Conservation (phyloP, 1,140 invertebrate species). For the Macrotrachela quadricornifera region DNA sequence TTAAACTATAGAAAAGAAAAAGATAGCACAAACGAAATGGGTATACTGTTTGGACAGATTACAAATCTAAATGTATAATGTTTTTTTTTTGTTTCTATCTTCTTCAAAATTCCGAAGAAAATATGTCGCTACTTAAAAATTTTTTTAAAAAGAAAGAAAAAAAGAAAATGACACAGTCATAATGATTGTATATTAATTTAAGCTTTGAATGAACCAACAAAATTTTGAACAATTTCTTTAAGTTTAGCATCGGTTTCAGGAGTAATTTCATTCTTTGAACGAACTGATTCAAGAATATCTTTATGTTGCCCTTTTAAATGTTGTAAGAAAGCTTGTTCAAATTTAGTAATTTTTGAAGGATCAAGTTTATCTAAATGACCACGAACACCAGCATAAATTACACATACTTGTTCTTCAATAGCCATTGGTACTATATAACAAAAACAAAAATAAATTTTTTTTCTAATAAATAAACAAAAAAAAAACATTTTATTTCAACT, state of each 20-base stretch:
- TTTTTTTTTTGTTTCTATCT: no score
- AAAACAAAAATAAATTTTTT: no score
- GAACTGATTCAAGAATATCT: conserved; percentile 63
- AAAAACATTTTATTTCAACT: conserved; percentile 6
- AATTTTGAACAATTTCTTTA: conserved; percentile 76
- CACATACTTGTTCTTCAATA: conserved; percentile 96
- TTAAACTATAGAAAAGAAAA: no score
- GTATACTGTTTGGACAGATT: no score
- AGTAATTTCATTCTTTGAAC: conserved; percentile 79
- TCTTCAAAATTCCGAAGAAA: no score
- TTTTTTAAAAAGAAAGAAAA: no score
- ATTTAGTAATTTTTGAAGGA: conserved; percentile 82
- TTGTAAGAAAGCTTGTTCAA: conserved; percentile 60
- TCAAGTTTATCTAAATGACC: conserved; percentile 96
- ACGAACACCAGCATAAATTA: conserved; percentile 97
- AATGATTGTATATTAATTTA: conserved; percentile 5
- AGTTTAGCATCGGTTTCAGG: conserved; percentile 69
- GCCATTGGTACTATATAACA: conserved; percentile 87
- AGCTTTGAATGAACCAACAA: conserved; percentile 52
- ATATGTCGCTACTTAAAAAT: no score
- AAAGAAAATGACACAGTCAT: no score
- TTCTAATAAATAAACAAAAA: neutral
- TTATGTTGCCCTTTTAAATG: conserved; percentile 49
- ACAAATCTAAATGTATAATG: no score
- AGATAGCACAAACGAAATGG: no score